Conservation (phyloP, 2,797 vertebrate species). For the Hypotaenidia philippensis region DNA sequence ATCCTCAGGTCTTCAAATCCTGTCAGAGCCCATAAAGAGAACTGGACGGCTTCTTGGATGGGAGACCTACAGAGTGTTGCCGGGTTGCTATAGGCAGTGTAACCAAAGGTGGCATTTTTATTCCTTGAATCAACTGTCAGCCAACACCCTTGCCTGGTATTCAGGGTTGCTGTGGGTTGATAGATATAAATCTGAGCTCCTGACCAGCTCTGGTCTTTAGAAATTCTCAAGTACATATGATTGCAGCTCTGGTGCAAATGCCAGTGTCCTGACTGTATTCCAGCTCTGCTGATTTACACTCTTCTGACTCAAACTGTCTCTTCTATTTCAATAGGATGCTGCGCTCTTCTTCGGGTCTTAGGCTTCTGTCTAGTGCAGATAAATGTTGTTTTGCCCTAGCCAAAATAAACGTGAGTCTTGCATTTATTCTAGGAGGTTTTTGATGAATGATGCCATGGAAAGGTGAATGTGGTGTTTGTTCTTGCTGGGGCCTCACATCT, state of each 20-base stretch:
- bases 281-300: conserved; percentile 1
- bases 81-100: conserved; percentile 48
- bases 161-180: conserved; percentile 46
- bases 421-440: neutral
- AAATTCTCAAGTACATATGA: conserved; percentile 11
- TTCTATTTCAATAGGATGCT: neutral
- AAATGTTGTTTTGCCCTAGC: neutral
- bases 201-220: conserved; percentile 57
- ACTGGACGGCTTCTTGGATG: conserved; percentile 15
- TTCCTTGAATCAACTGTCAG: conserved; percentile 41
- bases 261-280: neutral
- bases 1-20: neutral
- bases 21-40: neutral
- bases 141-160: conserved; percentile 65
- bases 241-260: conserved; percentile 19
- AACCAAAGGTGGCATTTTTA: conserved; percentile 59
- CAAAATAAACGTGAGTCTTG: neutral
- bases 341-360: neutral
- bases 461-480: neutral
- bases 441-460: neutral
- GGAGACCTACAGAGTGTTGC: neutral
- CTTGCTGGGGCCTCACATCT: neutral
- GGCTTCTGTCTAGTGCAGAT: neutral
- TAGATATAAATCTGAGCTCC: conserved; percentile 65
- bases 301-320: neutral